Evolutionary conservation across 1,140 invertebrate species (phyloP).

Genomic region (Cheumatopsyche charites): DNA sequence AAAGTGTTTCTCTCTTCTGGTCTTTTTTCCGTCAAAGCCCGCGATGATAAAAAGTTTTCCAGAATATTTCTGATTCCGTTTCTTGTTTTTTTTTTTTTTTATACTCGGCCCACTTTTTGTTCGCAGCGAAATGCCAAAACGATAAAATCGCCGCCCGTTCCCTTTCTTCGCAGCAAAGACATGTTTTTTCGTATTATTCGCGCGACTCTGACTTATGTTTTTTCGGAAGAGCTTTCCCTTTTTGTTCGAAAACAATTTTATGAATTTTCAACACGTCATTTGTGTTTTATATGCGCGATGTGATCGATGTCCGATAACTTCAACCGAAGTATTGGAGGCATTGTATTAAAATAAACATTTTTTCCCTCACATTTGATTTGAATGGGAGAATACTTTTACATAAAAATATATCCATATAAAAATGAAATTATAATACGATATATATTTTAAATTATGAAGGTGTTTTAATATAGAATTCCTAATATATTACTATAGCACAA

Average conservation of each 20-base stretch:
- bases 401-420: no score
- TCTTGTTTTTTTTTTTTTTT: conserved; percentile 11
- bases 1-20: background rate
- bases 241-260: conserved; percentile 5
- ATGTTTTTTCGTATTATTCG: conserved; percentile 19
- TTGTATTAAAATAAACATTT: no score
- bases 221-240: background rate
- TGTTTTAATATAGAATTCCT: no score
- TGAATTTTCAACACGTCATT: background rate
- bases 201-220: background rate
- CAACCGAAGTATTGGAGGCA: no score
- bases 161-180: conserved; percentile 1
- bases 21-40: background rate
- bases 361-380: no score
- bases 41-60: conserved; percentile 17
- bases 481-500: no score
- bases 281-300: no score
- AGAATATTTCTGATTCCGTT: conserved; percentile 25
- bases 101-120: background rate
- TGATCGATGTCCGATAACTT: no score
- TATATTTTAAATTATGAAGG: no score
- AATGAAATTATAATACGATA: no score
- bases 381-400: no score
- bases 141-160: conserved; percentile 22
- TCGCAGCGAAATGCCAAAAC: conserved; percentile 5